Base-by-base conservation (phyloP, 2,797 vertebrate genomes). In the Sebastes minor region DNA sequence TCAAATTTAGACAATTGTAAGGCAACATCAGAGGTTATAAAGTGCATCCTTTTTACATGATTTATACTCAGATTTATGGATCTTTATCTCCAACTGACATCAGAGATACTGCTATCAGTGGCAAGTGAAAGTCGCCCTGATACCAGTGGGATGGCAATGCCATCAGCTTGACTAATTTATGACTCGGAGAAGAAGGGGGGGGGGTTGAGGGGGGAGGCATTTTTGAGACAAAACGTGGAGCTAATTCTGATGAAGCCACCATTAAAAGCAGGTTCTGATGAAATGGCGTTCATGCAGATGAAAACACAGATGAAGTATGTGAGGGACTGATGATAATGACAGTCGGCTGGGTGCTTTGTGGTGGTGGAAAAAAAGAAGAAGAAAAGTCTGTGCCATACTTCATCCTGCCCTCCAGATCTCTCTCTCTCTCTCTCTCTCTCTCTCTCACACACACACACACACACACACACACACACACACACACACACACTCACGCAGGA, bases 271-370 rank as follows among this genome's bases (percentile, higher is more conserved):
- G 79, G 46, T 64, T 73, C 55, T 59, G 76, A 59, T 73, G 62
- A 74, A 71, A 82, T 42, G 65, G 18, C 12, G n/a, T 55, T 28
- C 57, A 16, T 89, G 82, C 86, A 82, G 75, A 70, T 86, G 74
- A 72, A 52, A 78, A 65, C 61, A 76, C 69, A 76, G 61, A 79
- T 81, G 82, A 89, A 75, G 74, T 32, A 32, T 62, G 76, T 71
- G 81, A 81, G 66, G 60, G n/a, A 46, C 57, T 60, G 64, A 46
- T 76, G 76, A 63, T 74, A 60, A 88, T 77, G 81, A 83, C 63
- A 42, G 38, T n/a, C 55, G 61, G 66, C 64, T 46, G 62, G 78
- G 62, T 78, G 81, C 70, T 83, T 71, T 62, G 71, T 78, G 71
- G 56, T 74, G 65, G 74, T 38, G 63, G 3, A 53, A 57, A 25